Base-by-base conservation (phyloP, 1,140 invertebrate species). In the Triops longicaudatus region DNA sequence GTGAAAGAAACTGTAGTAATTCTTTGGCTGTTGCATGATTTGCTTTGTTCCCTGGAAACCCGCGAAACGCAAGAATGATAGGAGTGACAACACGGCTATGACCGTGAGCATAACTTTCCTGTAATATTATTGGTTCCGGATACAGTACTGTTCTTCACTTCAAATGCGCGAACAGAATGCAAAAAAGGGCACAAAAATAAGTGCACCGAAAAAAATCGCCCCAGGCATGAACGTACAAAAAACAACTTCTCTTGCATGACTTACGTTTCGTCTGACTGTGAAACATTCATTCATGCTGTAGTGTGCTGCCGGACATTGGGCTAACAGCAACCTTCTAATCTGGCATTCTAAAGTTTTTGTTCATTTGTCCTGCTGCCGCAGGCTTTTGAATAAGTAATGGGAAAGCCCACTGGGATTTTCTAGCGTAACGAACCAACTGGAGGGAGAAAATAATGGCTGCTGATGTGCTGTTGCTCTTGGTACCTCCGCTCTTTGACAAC, bases 361-460 rank as follows among this genome's bases (percentile, higher is more conserved):
- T 22, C n/a, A 22, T 63, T 63, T 63, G 50, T 63, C 50, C 50
- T 63, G 50, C 22, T 17, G 50, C 22, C 22, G 50, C 50, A 63
- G 14, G 50, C 22, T 63, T 63, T 63, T 63, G 50, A 63, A 63
- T 63, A 63, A 63, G 17, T 63, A 63, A 63, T 63, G 50, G 50
- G n/a, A 17, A 63, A 22, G 50, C 50, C 50, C 50, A 63, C 50
- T 63, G 50, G 50, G 50, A 63, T 63, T 63, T 63, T 63, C 50
- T 63, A 63, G 50, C 50, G 50, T 63, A 63, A 63, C 50, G 50
- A 63, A 63, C 50, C 50, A 63, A 63, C 50, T 63, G 22, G 50
- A 63, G 50, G 22, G 50, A 22, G n/a, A 22, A 22, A 63, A 63
- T 63, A 63, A 63, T 63, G 50, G 50, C 50, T 63, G 50, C 50